phyloP scores from a whole-genome alignment of 2,113 vertebrate genomes.

The Columba janthina region DNA sequence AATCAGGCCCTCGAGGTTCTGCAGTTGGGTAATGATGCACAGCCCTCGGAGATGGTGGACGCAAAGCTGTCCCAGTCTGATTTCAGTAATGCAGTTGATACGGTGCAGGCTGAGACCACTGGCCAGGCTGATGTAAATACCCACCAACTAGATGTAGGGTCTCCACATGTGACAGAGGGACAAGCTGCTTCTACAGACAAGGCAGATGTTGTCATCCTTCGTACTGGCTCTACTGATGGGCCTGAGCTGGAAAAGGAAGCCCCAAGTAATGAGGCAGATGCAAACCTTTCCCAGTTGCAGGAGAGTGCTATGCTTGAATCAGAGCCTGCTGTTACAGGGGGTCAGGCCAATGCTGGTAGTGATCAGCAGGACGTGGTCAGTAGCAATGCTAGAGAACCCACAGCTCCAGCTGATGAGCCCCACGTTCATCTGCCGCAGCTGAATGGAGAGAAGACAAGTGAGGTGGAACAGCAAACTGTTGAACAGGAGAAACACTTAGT shows the following conservation, averaged over 20 bases:
- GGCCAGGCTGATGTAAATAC: neutral
- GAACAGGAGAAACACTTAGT: neutral
- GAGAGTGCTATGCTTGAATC: neutral
- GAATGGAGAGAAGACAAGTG: neutral
- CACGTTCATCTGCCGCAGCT: neutral
- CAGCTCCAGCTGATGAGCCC: neutral
- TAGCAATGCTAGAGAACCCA: neutral
- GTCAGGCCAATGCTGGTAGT: neutral
- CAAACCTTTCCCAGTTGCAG: neutral
- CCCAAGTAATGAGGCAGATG: neutral
- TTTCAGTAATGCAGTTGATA: neutral
- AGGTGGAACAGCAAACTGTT: neutral
- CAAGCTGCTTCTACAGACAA: neutral
- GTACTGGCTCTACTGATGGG: neutral
- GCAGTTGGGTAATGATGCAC: neutral
- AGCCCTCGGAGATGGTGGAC: neutral
- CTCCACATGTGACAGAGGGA: neutral
- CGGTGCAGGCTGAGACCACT: constrained; percentile 6
- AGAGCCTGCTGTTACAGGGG: neutral
- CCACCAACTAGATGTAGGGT: neutral
- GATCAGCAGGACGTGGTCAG: neutral
- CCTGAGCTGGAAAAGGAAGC: neutral
- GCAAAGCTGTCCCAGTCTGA: constrained; percentile 14
- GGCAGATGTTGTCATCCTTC: neutral
- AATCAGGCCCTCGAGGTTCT: neutral